Evolutionary conservation across 2,113 vertebrate species (phyloP), one percentile per base, ranked within the genome.

Genomic region (Salvelinus alpinus): DNA sequence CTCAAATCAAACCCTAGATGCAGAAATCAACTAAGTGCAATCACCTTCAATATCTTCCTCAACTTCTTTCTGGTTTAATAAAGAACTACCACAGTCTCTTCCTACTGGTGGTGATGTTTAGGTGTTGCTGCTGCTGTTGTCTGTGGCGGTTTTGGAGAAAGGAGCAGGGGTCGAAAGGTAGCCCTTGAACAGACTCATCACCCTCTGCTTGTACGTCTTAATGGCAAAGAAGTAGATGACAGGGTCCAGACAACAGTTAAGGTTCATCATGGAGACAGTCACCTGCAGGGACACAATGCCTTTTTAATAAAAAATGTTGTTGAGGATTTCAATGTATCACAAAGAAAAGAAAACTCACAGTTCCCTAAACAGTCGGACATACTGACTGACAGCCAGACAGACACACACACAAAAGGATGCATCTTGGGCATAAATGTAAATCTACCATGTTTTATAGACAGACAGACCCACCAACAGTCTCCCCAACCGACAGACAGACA

Each of bases 141-240:
- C 94, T 20, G 87, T 86, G 64, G 86, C 89, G 81, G 89, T 91
- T 77, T 87, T 92, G 16, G 89, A 89, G 44, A 91, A 91, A 4
- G 88, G 80, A 2, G 84, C 81, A 3, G 89, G 86, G n/a, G 88
- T 72, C 0, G 91, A 90, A 12, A 90, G 87, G 0, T 89, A 92
- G 76, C 86, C 90, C 84, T 86, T 95, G 76, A 95, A 93, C 73
- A 96, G 77, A 64, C 91, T 87, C 38, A 95, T 79, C 83, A 98
- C 90, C 60, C 91, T 91, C 82, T 89, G 88, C 86, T 96, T 95
- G 82, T 96, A 95, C 3, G 89, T 91, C 57, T 93, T 93, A 27
- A 95, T 96, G 9, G 94, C 95, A 0, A 96, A 96, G 88, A 96
- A 96, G 89, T 96, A 96, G 87, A 95, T 95, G 73, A 96, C 70